phyloP scores from a whole-genome alignment of 1,140 invertebrate species.

The Drosophila tani region DNA sequence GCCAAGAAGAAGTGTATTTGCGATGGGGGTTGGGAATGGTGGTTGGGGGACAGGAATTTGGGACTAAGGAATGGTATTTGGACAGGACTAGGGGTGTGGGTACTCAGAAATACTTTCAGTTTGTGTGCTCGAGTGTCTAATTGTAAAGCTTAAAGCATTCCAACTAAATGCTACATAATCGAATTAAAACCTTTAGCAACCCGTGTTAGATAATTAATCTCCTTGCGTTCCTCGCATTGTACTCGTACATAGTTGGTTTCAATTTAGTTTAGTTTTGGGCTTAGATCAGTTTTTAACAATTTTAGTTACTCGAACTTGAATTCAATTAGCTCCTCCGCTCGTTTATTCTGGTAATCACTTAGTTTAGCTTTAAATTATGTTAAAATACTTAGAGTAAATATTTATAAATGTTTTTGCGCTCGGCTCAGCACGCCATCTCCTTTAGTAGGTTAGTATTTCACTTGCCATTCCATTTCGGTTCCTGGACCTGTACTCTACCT shows the following conservation, averaged over 20 bases:
- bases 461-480: constrained; percentile 36
- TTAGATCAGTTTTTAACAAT: constrained; percentile 41
- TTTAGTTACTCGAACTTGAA: constrained; percentile 46
- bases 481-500: background rate
- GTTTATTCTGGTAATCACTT: constrained; percentile 51
- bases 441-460: constrained; percentile 24
- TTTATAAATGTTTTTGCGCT: constrained; percentile 72
- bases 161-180: constrained; percentile 74
- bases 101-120: constrained; percentile 37
- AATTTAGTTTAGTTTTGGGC: constrained; percentile 38
- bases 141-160: constrained; percentile 66
- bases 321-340: constrained; percentile 38
- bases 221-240: constrained; percentile 63
- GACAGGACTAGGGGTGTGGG: background rate
- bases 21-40: constrained; percentile 14
- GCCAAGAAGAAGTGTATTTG: constrained; percentile 19
- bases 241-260: constrained; percentile 52
- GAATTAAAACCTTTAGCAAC: constrained; percentile 55
- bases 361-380: constrained; percentile 69
- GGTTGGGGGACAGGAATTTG: background rate
- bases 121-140: constrained; percentile 50
- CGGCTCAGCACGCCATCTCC: constrained; percentile 12
- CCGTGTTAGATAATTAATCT: constrained; percentile 39
- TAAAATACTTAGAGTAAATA: constrained; percentile 77
- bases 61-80: background rate